Evolutionary conservation across 2,888 invertebrate species (phyloP).

Genomic region (Plagiodera versicolora): DNA sequence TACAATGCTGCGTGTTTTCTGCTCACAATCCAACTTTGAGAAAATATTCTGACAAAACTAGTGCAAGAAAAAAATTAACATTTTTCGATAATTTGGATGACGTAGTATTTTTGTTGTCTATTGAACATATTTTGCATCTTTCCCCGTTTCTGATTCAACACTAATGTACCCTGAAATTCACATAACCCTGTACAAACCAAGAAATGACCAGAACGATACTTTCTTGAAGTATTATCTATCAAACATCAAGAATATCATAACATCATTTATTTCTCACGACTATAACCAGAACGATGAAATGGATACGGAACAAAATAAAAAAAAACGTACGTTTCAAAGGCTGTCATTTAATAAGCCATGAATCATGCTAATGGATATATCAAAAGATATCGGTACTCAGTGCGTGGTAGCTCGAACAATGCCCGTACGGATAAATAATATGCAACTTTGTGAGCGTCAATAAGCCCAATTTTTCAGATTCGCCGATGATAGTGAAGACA

Average conservation of each 20-base stretch:
- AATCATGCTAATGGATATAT: background rate
- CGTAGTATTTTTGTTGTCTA: no score
- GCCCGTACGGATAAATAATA: background rate
- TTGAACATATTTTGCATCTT: no score
- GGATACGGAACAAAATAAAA: background rate
- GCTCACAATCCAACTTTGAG: no score
- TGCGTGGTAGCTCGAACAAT: constrained; percentile 4
- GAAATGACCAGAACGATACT: no score
- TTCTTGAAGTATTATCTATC: no score
- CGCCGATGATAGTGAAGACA: constrained; percentile 10
- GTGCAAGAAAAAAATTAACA: no score
- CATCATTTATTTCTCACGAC: background rate
- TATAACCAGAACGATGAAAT: background rate
- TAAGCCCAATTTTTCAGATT: constrained; percentile 6
- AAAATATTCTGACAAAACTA: no score
- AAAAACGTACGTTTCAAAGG: background rate
- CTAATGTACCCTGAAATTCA: no score
- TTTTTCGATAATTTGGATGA: no score
- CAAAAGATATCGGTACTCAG: background rate
- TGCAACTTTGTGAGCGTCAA: constrained; percentile 5
- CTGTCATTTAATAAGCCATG: background rate
- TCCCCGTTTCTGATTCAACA: no score
- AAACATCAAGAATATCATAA: background rate
- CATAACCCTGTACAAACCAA: no score
- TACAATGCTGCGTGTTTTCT: no score